These are phyloP conservation scores for Ichneumon xanthorius DNA, from an alignment of 2,888 invertebrate species.

Conservation along the genomic window DNA sequence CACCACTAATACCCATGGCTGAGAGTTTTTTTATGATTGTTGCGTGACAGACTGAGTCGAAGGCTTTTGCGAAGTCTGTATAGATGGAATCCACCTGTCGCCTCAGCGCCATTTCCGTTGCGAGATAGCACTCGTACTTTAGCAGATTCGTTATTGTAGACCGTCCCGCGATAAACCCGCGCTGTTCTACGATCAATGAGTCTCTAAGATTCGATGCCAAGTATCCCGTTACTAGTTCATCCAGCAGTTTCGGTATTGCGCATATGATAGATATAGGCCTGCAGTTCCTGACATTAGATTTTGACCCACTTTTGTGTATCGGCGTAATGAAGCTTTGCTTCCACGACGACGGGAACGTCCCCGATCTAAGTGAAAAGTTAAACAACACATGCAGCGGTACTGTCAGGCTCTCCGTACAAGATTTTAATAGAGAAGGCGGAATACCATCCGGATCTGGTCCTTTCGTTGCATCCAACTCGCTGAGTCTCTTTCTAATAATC, in stretches of 20 bases:
- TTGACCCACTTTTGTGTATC: constrained; percentile 45
- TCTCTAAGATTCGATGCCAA: background rate
- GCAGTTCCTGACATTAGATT: constrained; percentile 48
- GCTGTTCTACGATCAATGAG: background rate
- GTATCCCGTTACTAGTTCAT: constrained; percentile 13
- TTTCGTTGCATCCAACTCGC: constrained; percentile 7
- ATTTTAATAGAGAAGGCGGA: constrained; percentile 48
- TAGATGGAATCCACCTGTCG: background rate
- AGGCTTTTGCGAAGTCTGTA: too few relatives aligned
- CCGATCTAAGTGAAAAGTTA: constrained; percentile 37
- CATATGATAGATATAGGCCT: constrained; percentile 49
- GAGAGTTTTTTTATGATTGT: background rate
- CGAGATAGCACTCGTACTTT: background rate
- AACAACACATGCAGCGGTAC: constrained; percentile 39
- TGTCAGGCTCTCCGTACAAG: constrained; percentile 20
- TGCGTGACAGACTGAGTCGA: background rate
- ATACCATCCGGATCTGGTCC: constrained; percentile 58
- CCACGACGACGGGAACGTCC: constrained; percentile 38
- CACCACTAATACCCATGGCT: background rate
- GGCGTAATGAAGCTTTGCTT: constrained; percentile 50
- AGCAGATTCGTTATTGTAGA: constrained; percentile 1
- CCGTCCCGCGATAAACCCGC: background rate
- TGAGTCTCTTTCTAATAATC: background rate
- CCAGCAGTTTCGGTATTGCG: constrained; percentile 3
- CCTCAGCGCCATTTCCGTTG: background rate